Evolutionary conservation across 2,888 invertebrate species (phyloP), one percentile per base, ranked within the genome.

Genomic region (Charanyca ferruginea): DNA sequence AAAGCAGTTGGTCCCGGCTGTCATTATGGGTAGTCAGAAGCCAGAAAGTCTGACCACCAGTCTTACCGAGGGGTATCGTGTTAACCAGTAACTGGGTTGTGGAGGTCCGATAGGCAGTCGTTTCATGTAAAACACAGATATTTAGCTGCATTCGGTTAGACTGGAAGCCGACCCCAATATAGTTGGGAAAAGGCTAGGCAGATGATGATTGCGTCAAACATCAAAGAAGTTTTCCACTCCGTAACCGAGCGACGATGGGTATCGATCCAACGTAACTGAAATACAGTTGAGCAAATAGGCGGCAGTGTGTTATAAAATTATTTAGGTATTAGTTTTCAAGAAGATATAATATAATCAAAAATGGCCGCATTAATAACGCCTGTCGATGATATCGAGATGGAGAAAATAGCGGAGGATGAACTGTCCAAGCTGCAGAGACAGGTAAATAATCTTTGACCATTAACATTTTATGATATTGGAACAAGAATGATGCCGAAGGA

Each of bases 391-490:
- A 91, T 96, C 85, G 98, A 98, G 89, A 96, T 98, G 93, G 97
- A 98, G 85, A 96, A 97, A 85, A 96, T 98, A 86, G 98, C 98
- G 3, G 97, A 97, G 85, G 97, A 97, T 66, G 98, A 99, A 88
- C 94, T 98, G 83, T 95, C 96, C 20, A 97, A 98, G 74, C 91
- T 99, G 47, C 97, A 98, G 81, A 96, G 98, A 85, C 98, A 98
- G 95, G 97, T 97, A 85, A 44, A 11, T 16, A 20, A 16, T 32
- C 20, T 51, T 47, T 23, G 13, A 20, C 4, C 11, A 7, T 44
- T 44, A 3, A 35, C n/a, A n/a, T n/a, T n/a, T n/a, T n/a, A n/a
- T n/a, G n/a, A n/a, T n/a, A n/a, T n/a, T n/a, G n/a, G n/a, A n/a
- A n/a, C n/a, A n/a, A n/a, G n/a, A n/a, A n/a, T n/a, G n/a, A n/a